These are phyloP conservation scores for Spodoptera frugiperda DNA, from an alignment of 1,140 invertebrate species.

Conservation along the genomic window DNA sequence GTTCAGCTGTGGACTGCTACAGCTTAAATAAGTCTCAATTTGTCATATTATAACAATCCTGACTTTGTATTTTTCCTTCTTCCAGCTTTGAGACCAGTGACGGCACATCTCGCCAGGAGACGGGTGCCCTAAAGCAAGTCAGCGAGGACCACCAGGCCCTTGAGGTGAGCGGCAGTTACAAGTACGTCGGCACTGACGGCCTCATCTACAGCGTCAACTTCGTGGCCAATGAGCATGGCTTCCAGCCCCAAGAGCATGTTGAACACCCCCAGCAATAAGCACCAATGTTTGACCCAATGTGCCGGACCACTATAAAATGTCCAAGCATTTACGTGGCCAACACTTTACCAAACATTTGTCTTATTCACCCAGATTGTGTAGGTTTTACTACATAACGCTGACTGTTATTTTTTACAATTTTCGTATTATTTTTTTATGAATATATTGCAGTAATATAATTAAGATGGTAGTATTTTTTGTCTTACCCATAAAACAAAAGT, in stretches of 20 bases:
- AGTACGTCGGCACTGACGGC: constrained; percentile 86
- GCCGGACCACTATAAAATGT: constrained; percentile 18
- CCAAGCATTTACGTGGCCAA: constrained; percentile 19
- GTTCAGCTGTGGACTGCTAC: not conserved
- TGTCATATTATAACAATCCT: no score
- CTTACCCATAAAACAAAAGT: not conserved
- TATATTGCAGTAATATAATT: constrained; percentile 38
- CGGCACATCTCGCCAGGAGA: constrained; percentile 77
- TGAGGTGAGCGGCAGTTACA: constrained; percentile 85
- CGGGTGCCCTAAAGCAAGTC: constrained; percentile 75
- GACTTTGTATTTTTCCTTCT: constrained; percentile 3
- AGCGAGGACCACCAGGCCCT: constrained; percentile 73
- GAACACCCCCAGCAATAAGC: constrained; percentile 68
- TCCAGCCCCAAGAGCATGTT: constrained; percentile 77
- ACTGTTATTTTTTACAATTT: constrained; percentile 59
- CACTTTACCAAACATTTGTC: constrained; percentile 39
- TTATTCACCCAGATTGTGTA: constrained; percentile 51
- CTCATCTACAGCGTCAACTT: constrained; percentile 87
- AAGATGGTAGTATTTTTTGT: constrained; percentile 16
- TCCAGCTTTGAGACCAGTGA: constrained; percentile 79
- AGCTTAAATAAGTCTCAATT: no score
- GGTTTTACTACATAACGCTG: constrained; percentile 59
- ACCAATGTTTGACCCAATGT: constrained; percentile 41
- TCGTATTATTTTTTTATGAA: constrained; percentile 55
- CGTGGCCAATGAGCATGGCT: constrained; percentile 87